A percentile compares a stretch with the other conserved stretches of the same genome.
phyloP scores from a whole-genome alignment of 2,888 invertebrate genomes.

The Netelia melanura region DNA sequence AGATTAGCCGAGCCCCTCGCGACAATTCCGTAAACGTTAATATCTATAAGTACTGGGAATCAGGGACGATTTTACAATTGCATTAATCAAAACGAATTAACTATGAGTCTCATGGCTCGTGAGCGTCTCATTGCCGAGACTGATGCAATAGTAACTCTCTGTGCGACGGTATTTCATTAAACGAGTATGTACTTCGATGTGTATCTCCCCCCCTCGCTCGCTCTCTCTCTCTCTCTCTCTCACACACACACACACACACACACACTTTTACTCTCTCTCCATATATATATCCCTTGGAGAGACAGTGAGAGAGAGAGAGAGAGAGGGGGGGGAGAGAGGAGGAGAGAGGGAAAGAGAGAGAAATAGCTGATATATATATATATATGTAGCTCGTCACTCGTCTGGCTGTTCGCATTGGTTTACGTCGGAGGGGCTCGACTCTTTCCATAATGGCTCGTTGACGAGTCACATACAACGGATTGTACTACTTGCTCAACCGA shows the following conservation, averaged over 20 bases:
- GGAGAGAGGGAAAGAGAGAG: too few species aligned
- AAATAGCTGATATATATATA: background rate
- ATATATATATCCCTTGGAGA: too few species aligned
- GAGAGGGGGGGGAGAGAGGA: too few species aligned
- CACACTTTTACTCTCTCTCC: too few species aligned
- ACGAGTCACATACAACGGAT: background rate
- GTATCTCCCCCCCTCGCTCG: too few species aligned
- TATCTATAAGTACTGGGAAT: conserved; percentile 37
- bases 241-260: too few species aligned
- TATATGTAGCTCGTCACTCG: background rate
- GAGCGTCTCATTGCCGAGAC: conserved; percentile 49
- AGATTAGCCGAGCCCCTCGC: conserved; percentile 50
- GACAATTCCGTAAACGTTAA: conserved; percentile 3
- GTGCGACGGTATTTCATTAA: conserved; percentile 2
- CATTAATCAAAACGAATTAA: conserved; percentile 66
- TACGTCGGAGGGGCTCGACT: conserved; percentile 57
- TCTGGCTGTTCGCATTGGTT: conserved; percentile 41
- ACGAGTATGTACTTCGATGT: background rate
- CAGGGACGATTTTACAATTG: conserved; percentile 65
- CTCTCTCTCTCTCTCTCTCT: too few species aligned
- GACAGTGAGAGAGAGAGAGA: too few species aligned
- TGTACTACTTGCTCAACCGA: background rate
- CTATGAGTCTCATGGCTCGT: conserved; percentile 18
- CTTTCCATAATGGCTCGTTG: conserved; percentile 4
- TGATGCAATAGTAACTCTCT: conserved; percentile 54